Percentiles rank a stretch among this genome's conserved stretches.
Evolutionary conservation across 2,113 vertebrate genomes (phyloP).

Genomic region (Scolopax mira): DNA sequence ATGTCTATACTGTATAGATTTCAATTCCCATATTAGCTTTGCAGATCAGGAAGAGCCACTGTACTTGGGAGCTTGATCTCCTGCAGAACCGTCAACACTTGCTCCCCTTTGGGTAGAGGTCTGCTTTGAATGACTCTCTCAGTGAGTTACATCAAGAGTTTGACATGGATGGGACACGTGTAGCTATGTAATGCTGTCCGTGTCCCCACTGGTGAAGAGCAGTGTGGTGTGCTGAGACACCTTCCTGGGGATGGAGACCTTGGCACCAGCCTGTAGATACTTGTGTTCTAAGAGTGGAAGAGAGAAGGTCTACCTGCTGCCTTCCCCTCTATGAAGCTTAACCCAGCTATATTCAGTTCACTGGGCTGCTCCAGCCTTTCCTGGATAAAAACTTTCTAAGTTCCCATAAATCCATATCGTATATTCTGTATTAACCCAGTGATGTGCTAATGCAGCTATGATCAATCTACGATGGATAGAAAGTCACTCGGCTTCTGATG

Average conservation of each 20-base stretch:
- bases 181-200: too few species aligned
- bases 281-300: too few species aligned
- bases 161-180: fast-evolving
- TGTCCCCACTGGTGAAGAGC: fast-evolving
- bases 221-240: not conserved
- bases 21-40: not conserved
- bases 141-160: not conserved
- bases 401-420: not conserved
- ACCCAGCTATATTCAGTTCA: fast-evolving
- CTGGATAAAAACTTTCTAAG: not conserved
- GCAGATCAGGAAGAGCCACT: not conserved
- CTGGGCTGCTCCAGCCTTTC: not conserved
- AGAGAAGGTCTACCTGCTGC: too few species aligned
- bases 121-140: too few species aligned
- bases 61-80: not conserved
- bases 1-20: not conserved
- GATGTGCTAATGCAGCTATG: not conserved
- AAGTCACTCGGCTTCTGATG: not conserved
- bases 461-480: not conserved
- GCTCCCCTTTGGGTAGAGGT: not conserved
- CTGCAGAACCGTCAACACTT: not conserved
- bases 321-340: too few species aligned
- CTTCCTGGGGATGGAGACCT: too few species aligned
- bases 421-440: fast-evolving
- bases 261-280: fast-evolving